These are phyloP conservation scores for Drosophila azteca DNA, from an alignment of 1,140 invertebrate genomes.

Conservation along the genomic window DNA sequence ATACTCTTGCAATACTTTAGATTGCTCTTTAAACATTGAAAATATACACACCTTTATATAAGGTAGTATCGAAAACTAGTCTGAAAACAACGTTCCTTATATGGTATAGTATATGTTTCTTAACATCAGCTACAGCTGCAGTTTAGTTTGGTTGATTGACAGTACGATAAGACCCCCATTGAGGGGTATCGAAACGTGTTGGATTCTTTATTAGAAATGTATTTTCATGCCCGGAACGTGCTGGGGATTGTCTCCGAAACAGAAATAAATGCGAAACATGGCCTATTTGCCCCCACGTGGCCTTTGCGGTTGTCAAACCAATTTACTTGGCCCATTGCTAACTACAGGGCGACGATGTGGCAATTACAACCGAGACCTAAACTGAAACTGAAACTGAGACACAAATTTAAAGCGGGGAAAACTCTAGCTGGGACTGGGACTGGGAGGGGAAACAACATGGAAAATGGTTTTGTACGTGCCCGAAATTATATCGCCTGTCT, in stretches of 20 bases:
- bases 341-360: constrained; percentile 36
- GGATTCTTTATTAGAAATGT: constrained; percentile 42
- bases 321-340: constrained; percentile 46
- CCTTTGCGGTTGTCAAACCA: constrained; percentile 58
- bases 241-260: constrained; percentile 36
- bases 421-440: too few relatives aligned
- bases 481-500: constrained; percentile 56
- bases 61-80: too few relatives aligned
- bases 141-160: not conserved
- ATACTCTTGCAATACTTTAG: too few relatives aligned
- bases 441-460: not conserved
- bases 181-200: constrained; percentile 45
- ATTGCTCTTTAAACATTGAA: too few relatives aligned
- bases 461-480: constrained; percentile 50
- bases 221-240: constrained; percentile 53
- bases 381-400: constrained; percentile 27
- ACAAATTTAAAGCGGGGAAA: constrained; percentile 39
- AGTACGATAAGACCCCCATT: constrained; percentile 17
- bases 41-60: too few relatives aligned
- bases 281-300: constrained; percentile 25
- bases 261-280: constrained; percentile 1
- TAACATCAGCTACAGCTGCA: too few relatives aligned
- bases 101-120: too few relatives aligned
- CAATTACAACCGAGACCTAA: constrained; percentile 38
- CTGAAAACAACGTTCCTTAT: too few relatives aligned